Evolutionary conservation across 1,140 invertebrate species (phyloP).

Genomic region (Aphelenchoides fujianensis): DNA sequence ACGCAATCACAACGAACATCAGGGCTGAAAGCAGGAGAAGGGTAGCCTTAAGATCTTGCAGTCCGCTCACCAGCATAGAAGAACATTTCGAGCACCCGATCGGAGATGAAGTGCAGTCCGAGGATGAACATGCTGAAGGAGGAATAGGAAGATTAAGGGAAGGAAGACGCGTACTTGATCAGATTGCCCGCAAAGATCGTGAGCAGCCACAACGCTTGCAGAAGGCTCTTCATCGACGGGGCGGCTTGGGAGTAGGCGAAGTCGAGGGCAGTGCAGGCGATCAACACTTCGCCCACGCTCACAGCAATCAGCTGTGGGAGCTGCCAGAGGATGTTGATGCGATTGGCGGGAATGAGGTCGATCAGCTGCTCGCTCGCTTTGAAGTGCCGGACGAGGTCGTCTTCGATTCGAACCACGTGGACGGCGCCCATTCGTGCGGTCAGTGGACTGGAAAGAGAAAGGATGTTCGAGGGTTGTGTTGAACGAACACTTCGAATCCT

Average conservation of each 20-base stretch:
- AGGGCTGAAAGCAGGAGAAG: not conserved
- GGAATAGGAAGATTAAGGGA: no score
- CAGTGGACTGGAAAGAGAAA: conserved; percentile 51
- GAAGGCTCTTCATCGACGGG: conserved; percentile 67
- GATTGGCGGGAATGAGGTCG: conserved; percentile 70
- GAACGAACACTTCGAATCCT: not conserved
- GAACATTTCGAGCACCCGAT: conserved; percentile 58
- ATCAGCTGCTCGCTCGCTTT: not conserved
- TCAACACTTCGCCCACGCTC: conserved; percentile 79
- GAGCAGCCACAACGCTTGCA: conserved; percentile 82
- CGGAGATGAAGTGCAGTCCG: conserved; percentile 44
- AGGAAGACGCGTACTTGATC: no score
- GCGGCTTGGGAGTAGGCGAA: conserved; percentile 74
- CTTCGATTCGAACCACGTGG: conserved; percentile 33
- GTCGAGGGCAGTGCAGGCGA: conserved; percentile 83
- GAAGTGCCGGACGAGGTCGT: not conserved
- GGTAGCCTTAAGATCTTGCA: no score
- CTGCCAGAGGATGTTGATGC: conserved; percentile 76
- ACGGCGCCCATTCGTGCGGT: conserved; percentile 49
- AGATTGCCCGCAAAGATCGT: conserved; percentile 86
- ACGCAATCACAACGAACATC: conserved; percentile 10
- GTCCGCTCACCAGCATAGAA: conserved; percentile 56
- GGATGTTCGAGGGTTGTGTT: not conserved
- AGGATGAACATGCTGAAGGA: conserved; percentile 77
- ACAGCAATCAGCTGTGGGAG: conserved; percentile 82